Evolutionary conservation across 2,797 vertebrate species (phyloP), one percentile per base, ranked within the genome.

Genomic region (Nannoperca australis): DNA sequence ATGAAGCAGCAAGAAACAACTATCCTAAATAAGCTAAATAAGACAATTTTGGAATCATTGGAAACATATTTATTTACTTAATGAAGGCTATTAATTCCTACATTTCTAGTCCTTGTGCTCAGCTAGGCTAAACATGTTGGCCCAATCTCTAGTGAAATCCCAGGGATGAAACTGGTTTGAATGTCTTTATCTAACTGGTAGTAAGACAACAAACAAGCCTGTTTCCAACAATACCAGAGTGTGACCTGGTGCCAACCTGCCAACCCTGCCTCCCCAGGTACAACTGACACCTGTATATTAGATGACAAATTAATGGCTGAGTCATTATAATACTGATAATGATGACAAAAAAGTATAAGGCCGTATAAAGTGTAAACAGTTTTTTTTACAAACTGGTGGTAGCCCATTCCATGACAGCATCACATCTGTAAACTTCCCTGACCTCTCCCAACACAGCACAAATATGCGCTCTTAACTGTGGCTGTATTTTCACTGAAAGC

Each of bases 181-280:
- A 36, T 36, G 2, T 36, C 36, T 32, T 32, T 36, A 42, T 76
- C 36, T 49, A 70, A 73, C 20, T 54, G 45, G 36, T 10, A 82
- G 60, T 42, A 20, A 49, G 30, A 38, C 40, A 18, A 30, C 22
- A 66, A 54, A 32, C 18, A 63, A 51, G 51, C 40, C 40, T 70
- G 50, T 70, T 71, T 81, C 6, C 13, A 24, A 67, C 45, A 51
- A 20, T 54, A 44, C 24, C 30, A 47, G 73, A 17, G 58, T 49
- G 68, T n/a, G 40, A 38, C 24, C 30, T 40, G 51, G 55, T 54
- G 44, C 44, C 45, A 56, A 14, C 27, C 51, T 49, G 53, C 47
- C 47, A 53, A 44, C 15, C 22, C 9, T 66, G 18, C 22, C n/a
- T 30, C 51, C 58, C 36, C 42, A 36, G 4, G 24, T 42, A 44